Evolutionary conservation across 2,113 vertebrate genomes (phyloP), one percentile per base, ranked within the genome.

Genomic region (Sarotherodon lohbergeri): DNA sequence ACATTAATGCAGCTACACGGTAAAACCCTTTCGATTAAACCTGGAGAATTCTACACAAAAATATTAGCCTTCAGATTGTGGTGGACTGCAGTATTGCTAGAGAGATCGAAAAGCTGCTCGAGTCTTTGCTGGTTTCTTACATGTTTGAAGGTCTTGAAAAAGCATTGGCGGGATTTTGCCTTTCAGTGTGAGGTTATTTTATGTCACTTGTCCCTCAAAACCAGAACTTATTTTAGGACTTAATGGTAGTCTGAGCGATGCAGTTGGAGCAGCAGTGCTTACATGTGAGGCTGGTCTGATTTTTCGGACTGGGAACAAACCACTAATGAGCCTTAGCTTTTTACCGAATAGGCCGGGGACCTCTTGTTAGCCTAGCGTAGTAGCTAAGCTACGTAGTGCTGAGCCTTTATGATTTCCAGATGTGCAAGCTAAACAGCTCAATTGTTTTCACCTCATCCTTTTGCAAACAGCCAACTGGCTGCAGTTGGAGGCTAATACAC

Each of bases 361-460:
- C 68, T 86, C 32, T 48, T 39, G 86, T 90, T 90, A 90, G 91
- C 90, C 59, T 82, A 80, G 88, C n/a, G 6, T 50, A 76, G 88
- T 48, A 56, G 89, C 91, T 87, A 81, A 82, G 85, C 91, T 85
- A 22, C 46, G 52, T 73, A 73, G 86, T 29, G 9, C 84, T 2
- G n/a, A 54, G 82, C 17, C 48, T 80, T 92, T 89, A 95, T 95
- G 82, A 39, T 41, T 95, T 94, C 94, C 95, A 96, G 94, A 96
- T 95, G 95, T 93, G 83, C 6, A 39, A 78, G 79, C 88, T 88
- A 91, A 94, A 94, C 93, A 82, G 90, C 54, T 10, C 16, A 83
- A 87, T 86, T 92, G 89, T 93, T 93, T 93, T 90, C 83, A 84
- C 90, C 80, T 43, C 82, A 16, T 91, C 90, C 80, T 84, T 90